Percentiles rank a stretch among this genome's conserved stretches.
These are phyloP conservation scores for Dioctria rufipes DNA, from an alignment of 2,888 invertebrate genomes.

Conservation along the genomic window DNA sequence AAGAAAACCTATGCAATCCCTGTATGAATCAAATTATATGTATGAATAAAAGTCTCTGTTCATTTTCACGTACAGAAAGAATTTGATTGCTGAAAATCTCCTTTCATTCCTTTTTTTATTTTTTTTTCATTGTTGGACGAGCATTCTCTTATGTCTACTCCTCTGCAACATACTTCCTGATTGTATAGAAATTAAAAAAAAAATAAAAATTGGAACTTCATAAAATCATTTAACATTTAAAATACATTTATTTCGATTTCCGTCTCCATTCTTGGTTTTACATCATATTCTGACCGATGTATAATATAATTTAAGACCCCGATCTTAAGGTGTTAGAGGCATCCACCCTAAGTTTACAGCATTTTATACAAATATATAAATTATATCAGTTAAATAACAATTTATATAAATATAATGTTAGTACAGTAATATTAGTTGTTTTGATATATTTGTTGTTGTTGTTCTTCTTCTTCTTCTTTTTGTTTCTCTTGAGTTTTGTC, in stretches of 20 bases:
- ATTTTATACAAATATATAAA: slow-evolving; percentile 51
- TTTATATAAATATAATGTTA: slow-evolving; percentile 45
- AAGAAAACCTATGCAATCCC: too few species aligned
- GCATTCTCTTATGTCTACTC: too few species aligned
- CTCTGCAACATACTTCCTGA: too few species aligned
- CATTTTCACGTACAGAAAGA: too few species aligned
- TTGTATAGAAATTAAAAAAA: neutral
- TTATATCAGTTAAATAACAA: slow-evolving; percentile 50
- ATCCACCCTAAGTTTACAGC: slow-evolving; percentile 31
- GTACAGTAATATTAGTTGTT: slow-evolving; percentile 34
- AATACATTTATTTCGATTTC: slow-evolving; percentile 60
- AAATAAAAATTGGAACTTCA: slow-evolving; percentile 7
- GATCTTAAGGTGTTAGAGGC: slow-evolving; percentile 27
- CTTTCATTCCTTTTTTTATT: too few species aligned
- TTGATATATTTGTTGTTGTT: slow-evolving; percentile 34
- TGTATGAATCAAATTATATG: too few species aligned
- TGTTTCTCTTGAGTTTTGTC: neutral
- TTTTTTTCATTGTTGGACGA: too few species aligned
- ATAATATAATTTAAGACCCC: slow-evolving; percentile 39
- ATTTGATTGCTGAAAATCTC: too few species aligned
- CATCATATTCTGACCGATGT: slow-evolving; percentile 23
- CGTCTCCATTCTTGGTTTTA: slow-evolving; percentile 39
- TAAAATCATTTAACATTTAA: slow-evolving; percentile 57
- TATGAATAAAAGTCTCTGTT: too few species aligned
- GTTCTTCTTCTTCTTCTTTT: neutral